Conservation (phyloP, 1,140 invertebrate species). For the Cotesia chilonis region DNA sequence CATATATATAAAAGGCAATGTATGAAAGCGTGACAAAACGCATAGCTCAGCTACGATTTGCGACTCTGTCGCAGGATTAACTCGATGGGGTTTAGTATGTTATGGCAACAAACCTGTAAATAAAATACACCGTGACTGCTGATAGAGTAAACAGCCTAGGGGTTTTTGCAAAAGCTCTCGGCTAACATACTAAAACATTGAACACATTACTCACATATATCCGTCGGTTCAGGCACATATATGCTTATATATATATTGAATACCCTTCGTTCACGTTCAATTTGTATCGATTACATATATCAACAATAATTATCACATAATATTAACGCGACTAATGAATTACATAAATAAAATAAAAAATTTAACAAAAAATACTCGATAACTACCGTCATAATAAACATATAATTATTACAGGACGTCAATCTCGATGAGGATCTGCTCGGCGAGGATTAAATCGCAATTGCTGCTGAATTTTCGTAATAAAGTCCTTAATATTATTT, state of each 20-base stretch:
- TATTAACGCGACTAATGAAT: conserved; percentile 17
- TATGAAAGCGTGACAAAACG: conserved; percentile 39
- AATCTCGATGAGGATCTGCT: conserved; percentile 74
- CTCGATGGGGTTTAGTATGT: conserved; percentile 41
- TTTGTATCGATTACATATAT: conserved; percentile 45
- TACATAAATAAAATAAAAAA: conserved; percentile 17
- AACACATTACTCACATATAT: conserved; percentile 2
- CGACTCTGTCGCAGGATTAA: conserved; percentile 17
- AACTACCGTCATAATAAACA: neutral
- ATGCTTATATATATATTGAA: neutral
- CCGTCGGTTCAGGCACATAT: neutral
- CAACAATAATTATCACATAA: conserved; percentile 38
- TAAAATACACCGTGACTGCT: conserved; percentile 50
- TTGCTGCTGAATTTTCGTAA: conserved; percentile 5
- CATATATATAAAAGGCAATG: conserved; percentile 11
- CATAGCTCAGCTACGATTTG: conserved; percentile 26
- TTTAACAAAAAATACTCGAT: neutral
- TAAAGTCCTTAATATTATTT: conserved; percentile 39
- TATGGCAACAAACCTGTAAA: conserved; percentile 51
- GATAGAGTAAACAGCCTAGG: conserved; percentile 44
- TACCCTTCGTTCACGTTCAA: conserved; percentile 31
- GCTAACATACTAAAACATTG: too few species aligned
- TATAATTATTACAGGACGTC: conserved; percentile 67
- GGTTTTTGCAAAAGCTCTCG: conserved; percentile 42
- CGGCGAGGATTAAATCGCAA: conserved; percentile 62